Conservation (phyloP, 2,888 invertebrate genomes). For the Amphipoea oculea region DNA sequence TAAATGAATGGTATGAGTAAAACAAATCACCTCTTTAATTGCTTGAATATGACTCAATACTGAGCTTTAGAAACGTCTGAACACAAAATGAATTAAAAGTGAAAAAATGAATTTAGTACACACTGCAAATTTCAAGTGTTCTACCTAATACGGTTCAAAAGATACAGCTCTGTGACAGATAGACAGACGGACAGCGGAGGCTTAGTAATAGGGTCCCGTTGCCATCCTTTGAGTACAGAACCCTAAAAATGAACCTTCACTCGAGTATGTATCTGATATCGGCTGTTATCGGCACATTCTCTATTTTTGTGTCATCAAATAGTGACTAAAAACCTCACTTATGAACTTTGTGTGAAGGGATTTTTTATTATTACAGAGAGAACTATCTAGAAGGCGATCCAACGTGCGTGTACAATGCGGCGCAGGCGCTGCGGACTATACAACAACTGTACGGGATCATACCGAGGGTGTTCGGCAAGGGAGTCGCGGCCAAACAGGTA, state of each 20-base stretch:
- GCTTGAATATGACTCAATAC: not conserved
- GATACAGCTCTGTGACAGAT: too few relatives aligned
- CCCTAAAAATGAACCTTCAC: too few relatives aligned
- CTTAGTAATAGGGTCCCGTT: too few relatives aligned
- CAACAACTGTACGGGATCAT: conserved; percentile 97
- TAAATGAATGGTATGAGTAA: not conserved
- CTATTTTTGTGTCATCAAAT: too few relatives aligned
- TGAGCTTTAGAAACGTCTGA: not conserved
- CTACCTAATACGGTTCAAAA: too few relatives aligned
- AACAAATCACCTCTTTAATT: not conserved
- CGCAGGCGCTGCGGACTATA: conserved; percentile 95
- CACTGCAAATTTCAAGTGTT: too few relatives aligned
- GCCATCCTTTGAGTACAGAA: too few relatives aligned
- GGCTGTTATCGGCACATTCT: too few relatives aligned
- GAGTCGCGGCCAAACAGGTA: conserved; percentile 94
- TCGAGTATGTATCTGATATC: too few relatives aligned
- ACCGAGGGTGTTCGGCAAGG: conserved; percentile 97
- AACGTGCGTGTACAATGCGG: conserved; percentile 96
- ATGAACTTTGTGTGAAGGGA: not conserved
- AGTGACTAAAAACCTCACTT: not conserved
- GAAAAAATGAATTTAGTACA: too few relatives aligned
- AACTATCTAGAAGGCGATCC: conserved; percentile 97
- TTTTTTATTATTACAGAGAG: conserved; percentile 90
- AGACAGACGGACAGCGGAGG: too few relatives aligned
- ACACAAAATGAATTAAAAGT: too few relatives aligned